A percentile compares a stretch with the other conserved stretches of the same genome.
These are phyloP conservation scores for Hydra vulgaris DNA, from an alignment of 30 jellyfish, hydroid and myxozoan genomes.

Conservation along the genomic window DNA sequence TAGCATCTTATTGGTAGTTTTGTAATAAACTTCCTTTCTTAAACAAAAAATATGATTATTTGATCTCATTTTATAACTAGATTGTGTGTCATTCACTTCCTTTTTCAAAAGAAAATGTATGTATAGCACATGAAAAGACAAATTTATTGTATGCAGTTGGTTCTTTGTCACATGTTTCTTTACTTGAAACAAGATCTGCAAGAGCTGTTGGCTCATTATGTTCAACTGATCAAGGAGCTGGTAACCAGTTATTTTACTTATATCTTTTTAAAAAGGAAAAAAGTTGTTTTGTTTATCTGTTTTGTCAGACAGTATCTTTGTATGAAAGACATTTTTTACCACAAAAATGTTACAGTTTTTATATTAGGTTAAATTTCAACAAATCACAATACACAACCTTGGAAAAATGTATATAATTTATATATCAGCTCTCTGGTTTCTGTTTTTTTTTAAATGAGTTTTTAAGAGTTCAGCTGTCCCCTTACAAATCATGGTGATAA, in stretches of 20 bases:
- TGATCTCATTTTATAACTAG: constrained; percentile 9
- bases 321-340: too few species aligned
- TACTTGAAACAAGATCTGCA: constrained; percentile 65
- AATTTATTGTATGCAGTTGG: constrained; percentile 81
- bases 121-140: constrained; percentile 61
- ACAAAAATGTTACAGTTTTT: too few species aligned
- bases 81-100: constrained; percentile 57
- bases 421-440: too few species aligned
- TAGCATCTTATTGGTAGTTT: not conserved
- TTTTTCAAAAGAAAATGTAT: constrained; percentile 84
- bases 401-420: too few species aligned
- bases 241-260: constrained; percentile 21
- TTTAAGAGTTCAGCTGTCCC: too few species aligned
- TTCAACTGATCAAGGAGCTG: constrained; percentile 91
- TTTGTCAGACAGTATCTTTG: too few species aligned
- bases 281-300: too few species aligned
- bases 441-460: too few species aligned
- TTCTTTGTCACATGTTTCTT: constrained; percentile 88
- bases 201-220: constrained; percentile 68
- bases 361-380: too few species aligned
- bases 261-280: too few species aligned
- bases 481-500: too few species aligned
- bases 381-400: too few species aligned
- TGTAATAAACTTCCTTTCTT: not conserved
- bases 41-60: not conserved